Base-by-base conservation (phyloP, 1,140 invertebrate species). In the Anoplophora glabripennis region DNA sequence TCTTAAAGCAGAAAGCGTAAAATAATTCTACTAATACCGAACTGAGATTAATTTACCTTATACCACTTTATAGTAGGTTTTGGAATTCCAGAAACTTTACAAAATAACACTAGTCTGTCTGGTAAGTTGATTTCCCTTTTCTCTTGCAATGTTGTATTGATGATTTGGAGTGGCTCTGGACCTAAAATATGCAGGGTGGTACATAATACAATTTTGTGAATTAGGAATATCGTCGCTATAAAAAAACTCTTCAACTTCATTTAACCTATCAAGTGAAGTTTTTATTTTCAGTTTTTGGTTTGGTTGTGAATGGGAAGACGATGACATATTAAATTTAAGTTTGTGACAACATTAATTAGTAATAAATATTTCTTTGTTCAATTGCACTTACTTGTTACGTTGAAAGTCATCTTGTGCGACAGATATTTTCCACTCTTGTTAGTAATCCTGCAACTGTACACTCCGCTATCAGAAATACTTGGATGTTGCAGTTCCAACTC, bases 11-110 rank as follows among this genome's bases (percentile, higher is more conserved):
- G 42, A 3, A 54, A 47, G 5, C 28, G 10, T 9, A 34, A 35
- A 37, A 7, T n/a, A 53, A n/a, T 7, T 10, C 17, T 51, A 51
- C 5, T 51, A 37, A 0, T 33, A 11, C 46, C 8, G 4, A 33
- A 10, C 0, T 52, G 1, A 14, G 10, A 35, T 10, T 15, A 38
- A 64, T 57, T 53, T 62, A 75, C 75, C 68, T 79, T 80, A 55
- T 65, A 79, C 80, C 80, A 82, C 0, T 42, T 67, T 1, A 82
- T 74, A 4, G 28, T 63, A 2, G 80, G 78, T 44, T 66, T 63
- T 1, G 80, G 80, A 51, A 80, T 72, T 1, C 79, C 80, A 11
- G 56, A 51, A 7, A 63, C 63, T 45, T 66, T 62, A 52, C 80
- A 81, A 9, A 67, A 64, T 33, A 80, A 61, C 40, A 68, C 61